Percentiles rank a stretch among this genome's conserved stretches.
phyloP scores from a whole-genome alignment of 2,113 vertebrate genomes.

The Fregetta grallaria region DNA sequence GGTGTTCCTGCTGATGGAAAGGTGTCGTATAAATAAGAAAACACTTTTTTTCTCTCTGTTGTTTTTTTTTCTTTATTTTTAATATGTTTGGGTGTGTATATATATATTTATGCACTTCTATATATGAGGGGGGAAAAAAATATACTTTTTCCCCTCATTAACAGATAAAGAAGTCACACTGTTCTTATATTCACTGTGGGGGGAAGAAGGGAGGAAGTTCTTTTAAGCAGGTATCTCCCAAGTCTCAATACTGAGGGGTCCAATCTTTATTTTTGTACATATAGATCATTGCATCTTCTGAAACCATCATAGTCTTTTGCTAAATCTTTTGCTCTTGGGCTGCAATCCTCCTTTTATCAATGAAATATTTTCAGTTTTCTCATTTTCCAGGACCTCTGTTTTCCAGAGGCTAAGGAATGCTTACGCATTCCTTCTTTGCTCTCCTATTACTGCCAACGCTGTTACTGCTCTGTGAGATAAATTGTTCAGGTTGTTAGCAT shows the following conservation, averaged over 20 bases:
- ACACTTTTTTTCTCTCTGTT: not conserved
- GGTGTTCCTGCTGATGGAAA: slow-evolving; percentile 85
- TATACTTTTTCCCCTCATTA: not conserved
- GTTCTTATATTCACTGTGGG: not conserved
- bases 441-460: not conserved
- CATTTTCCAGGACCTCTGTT: not conserved
- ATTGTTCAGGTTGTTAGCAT: not conserved
- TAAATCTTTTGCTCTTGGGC: not conserved
- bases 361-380: not conserved
- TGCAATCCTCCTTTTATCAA: not conserved
- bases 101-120: not conserved
- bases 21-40: slow-evolving; percentile 65
- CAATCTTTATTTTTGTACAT: not conserved
- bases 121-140: not conserved
- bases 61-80: not conserved
- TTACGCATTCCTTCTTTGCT: not conserved
- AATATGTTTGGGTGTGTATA: not conserved
- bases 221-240: not conserved
- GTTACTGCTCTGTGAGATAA: not conserved
- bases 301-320: not conserved
- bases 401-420: not conserved
- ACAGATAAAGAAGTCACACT: not conserved
- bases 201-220: not conserved
- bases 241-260: not conserved
- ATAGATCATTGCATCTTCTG: not conserved